phyloP scores from a whole-genome alignment of 2,888 invertebrate genomes.

The Agonopterix alstromeriana region DNA sequence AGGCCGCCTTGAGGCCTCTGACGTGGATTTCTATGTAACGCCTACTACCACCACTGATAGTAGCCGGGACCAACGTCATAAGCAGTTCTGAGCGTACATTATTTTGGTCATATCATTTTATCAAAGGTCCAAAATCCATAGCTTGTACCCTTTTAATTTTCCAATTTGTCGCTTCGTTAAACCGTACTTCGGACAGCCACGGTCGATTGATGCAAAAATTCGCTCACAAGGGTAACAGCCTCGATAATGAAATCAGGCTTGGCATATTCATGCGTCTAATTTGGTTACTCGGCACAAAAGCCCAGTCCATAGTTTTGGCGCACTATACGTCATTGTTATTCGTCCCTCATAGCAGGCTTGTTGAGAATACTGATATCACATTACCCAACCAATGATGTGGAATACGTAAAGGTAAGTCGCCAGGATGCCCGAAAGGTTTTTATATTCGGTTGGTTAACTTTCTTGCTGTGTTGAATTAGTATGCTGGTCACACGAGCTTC shows the following conservation, averaged over 20 bases:
- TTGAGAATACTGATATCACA: slow-evolving; percentile 54
- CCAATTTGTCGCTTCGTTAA: slow-evolving; percentile 45
- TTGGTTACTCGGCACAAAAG: slow-evolving; percentile 32
- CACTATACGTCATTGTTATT: slow-evolving; percentile 59
- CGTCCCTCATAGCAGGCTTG: slow-evolving; percentile 34
- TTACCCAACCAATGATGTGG: slow-evolving; percentile 26
- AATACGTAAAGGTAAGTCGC: slow-evolving; percentile 12
- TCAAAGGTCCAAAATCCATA: background rate
- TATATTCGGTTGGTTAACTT: slow-evolving; percentile 32
- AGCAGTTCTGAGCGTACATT: too few relatives aligned
- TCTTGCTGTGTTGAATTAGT: slow-evolving; percentile 52
- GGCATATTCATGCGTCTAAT: slow-evolving; percentile 31
- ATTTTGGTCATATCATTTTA: too few relatives aligned
- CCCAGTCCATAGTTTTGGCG: slow-evolving; percentile 48
- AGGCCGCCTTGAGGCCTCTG: too few relatives aligned
- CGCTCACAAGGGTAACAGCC: slow-evolving; percentile 13
- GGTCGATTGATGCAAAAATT: slow-evolving; percentile 32
- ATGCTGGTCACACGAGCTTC: slow-evolving; percentile 52
- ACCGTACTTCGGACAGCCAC: slow-evolving; percentile 20
- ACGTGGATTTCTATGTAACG: too few relatives aligned
- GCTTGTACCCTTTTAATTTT: slow-evolving; percentile 46
- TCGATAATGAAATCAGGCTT: slow-evolving; percentile 15
- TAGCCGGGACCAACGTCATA: too few relatives aligned
- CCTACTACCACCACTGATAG: too few relatives aligned
- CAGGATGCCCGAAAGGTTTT: slow-evolving; percentile 18